Evolutionary conservation across 2,888 invertebrate species (phyloP).

Genomic region (Neoaliturus tenellus): DNA sequence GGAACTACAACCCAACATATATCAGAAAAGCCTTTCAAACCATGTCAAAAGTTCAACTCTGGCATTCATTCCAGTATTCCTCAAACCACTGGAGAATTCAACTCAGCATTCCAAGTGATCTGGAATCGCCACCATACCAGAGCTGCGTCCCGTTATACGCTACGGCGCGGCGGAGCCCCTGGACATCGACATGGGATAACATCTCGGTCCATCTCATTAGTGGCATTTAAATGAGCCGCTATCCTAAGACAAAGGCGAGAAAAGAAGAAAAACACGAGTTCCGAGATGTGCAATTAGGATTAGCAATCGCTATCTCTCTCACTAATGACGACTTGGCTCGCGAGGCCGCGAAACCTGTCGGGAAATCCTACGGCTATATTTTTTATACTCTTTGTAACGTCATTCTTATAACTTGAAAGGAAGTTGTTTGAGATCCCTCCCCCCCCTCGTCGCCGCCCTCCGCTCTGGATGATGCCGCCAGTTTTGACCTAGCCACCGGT

Average conservation of each 20-base stretch:
- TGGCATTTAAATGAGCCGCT: background rate
- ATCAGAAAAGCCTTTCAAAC: too few species aligned
- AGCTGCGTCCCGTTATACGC: too few species aligned
- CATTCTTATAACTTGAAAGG: constrained; percentile 23
- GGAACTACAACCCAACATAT: too few species aligned
- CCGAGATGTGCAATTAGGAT: background rate
- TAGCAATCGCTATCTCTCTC: background rate
- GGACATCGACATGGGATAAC: background rate
- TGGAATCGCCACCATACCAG: too few species aligned
- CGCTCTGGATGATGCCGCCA: background rate
- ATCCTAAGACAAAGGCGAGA: background rate
- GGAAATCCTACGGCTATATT: constrained; percentile 2
- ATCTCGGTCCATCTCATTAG: background rate
- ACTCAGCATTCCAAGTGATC: too few species aligned
- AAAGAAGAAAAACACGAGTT: background rate
- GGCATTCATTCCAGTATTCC: too few species aligned
- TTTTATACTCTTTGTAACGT: constrained; percentile 23
- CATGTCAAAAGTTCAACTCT: too few species aligned
- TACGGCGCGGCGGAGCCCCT: too few species aligned
- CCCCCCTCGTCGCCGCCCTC: background rate
- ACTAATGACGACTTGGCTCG: background rate
- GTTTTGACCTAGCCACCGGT: background rate
- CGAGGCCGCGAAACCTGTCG: constrained; percentile 20
- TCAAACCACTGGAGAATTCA: too few species aligned
- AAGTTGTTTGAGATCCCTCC: constrained; percentile 13